A percentile compares a stretch with the other conserved stretches of the same genome.
Conservation (phyloP, 2,888 invertebrate species). For the Spodoptera exigua region DNA sequence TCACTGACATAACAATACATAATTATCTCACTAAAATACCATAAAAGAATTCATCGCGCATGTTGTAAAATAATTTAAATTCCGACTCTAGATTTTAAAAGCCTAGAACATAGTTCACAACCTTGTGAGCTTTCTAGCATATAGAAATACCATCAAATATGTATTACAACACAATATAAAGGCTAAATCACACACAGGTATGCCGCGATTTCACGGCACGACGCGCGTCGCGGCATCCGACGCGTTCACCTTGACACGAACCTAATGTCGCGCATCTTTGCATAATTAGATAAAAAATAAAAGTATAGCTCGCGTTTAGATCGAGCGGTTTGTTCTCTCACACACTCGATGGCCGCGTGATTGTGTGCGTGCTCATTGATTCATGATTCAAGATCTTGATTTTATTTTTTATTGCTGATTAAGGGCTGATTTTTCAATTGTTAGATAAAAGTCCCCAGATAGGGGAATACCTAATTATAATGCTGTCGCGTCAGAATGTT, state of each 20-base stretch:
- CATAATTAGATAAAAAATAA: slow-evolving; percentile 75
- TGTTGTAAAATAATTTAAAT: slow-evolving; percentile 9
- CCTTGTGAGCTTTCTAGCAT: slow-evolving; percentile 42
- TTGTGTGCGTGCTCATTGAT: slow-evolving; percentile 54
- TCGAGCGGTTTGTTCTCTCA: slow-evolving; percentile 53
- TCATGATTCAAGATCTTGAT: slow-evolving; percentile 10
- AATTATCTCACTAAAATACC: slow-evolving; percentile 2
- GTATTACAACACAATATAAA: slow-evolving; percentile 54
- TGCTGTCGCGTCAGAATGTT: too few species aligned
- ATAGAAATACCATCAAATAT: slow-evolving; percentile 50
- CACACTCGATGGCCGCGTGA: slow-evolving; percentile 67
- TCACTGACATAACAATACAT: neutral
- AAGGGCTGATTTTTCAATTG: too few species aligned
- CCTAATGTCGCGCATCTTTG: slow-evolving; percentile 73
- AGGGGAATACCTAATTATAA: too few species aligned
- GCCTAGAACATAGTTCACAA: slow-evolving; percentile 14
- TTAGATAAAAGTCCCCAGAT: too few species aligned
- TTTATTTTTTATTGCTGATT: too few species aligned
- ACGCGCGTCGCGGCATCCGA: slow-evolving; percentile 46
- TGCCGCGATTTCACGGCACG: slow-evolving; percentile 52
- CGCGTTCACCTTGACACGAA: slow-evolving; percentile 80
- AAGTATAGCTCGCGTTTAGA: slow-evolving; percentile 65
- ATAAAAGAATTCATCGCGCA: slow-evolving; percentile 22
- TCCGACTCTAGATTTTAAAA: slow-evolving; percentile 3
- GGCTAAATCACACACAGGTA: slow-evolving; percentile 43